Evolutionary conservation across 2,797 vertebrate species (phyloP), one percentile per base, ranked within the genome.

Genomic region (Phalloptychus januarius): DNA sequence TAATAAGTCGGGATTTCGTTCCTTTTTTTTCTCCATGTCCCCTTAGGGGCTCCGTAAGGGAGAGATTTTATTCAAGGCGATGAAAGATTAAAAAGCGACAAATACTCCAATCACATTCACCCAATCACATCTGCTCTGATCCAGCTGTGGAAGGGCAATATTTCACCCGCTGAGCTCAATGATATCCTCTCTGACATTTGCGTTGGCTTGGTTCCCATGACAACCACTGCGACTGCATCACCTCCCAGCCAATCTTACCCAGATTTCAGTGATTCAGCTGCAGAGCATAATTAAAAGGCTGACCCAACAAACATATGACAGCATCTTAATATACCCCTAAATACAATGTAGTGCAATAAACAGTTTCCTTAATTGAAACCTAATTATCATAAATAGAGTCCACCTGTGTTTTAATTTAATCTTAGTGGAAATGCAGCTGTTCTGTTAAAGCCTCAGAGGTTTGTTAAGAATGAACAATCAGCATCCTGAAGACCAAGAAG

Each of bases 141-240:
- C 72, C 83, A 56, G 81, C 52, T 45, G 48, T 50, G 77, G 33
- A 80, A 75, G 65, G 70, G 48, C 61, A 79, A 79, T 56, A 83
- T 87, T 85, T 90, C 71, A 88, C 88, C 85, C 80, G 70, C 79
- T 84, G 87, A 85, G 88, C 87, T 86, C 85, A 91, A 85, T 86
- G 81, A 78, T 50, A 72, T 82, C 86, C 84, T 85, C 83, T 46
- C 61, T 83, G 85, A 86, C 84, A 90, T 96, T 95, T 71, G 91
- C 92, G 36, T 90, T 86, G 4, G 91, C 93, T 74, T 93, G 92
- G 86, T 96, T 96, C 5, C 89, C 81, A 88, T 91, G 84, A 87
- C 90, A 89, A 90, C 92, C 10, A 7, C 42, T 81, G 40, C 71
- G 86, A 87, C 86, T 86, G 86, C 72, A 84, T 86, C 75, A 75